Conservation (phyloP, 2,888 invertebrate genomes). For the Drosophila stalkeri region DNA sequence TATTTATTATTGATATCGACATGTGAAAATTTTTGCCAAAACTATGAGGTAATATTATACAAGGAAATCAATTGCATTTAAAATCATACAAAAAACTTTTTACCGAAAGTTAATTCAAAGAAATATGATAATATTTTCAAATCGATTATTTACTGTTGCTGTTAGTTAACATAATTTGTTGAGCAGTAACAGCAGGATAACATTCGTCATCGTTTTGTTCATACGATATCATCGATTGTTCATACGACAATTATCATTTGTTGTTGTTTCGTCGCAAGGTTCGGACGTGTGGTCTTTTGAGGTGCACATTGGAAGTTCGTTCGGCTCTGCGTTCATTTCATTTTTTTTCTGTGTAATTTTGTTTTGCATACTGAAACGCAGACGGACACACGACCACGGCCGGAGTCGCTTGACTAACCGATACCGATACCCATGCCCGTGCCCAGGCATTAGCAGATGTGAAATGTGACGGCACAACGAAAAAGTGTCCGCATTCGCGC, state of each 20-base stretch:
- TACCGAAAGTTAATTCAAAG: neutral
- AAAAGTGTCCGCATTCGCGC: conserved; percentile 52
- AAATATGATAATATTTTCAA: neutral
- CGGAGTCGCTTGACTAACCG: conserved; percentile 48
- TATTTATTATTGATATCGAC: neutral
- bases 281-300: conserved; percentile 41
- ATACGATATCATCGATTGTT: conserved; percentile 32
- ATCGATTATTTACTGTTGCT: neutral
- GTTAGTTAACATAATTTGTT: conserved; percentile 9
- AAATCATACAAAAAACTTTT: neutral
- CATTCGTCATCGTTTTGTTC: conserved; percentile 23
- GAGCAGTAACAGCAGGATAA: conserved; percentile 5
- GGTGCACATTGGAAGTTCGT: conserved; percentile 37
- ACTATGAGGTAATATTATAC: neutral
- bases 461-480: conserved; percentile 57
- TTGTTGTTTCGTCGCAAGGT: conserved; percentile 60
- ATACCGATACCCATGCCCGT: conserved; percentile 41
- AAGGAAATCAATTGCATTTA: neutral
- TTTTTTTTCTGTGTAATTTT: conserved; percentile 61
- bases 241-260: conserved; percentile 42
- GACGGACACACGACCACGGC: conserved; percentile 47
- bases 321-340: conserved; percentile 43
- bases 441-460: conserved; percentile 45
- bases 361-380: conserved; percentile 47
- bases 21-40: neutral